Conservation (phyloP, 1,140 invertebrate species). For the Papilio machaon region DNA sequence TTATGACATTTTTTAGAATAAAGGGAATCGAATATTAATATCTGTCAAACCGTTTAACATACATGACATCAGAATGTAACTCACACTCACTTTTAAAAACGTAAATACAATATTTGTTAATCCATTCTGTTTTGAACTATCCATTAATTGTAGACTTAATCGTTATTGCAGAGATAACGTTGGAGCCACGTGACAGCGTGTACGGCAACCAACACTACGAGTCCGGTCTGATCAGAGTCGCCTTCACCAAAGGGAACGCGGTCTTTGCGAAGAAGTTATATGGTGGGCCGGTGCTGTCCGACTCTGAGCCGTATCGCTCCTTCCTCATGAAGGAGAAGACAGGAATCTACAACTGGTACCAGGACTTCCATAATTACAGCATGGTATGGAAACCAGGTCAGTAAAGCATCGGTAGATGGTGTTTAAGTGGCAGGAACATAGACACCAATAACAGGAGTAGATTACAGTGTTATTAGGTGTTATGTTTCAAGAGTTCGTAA, state of each 20-base stretch:
- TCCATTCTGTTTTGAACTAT: not conserved
- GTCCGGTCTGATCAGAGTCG: constrained; percentile 80
- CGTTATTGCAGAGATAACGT: constrained; percentile 79
- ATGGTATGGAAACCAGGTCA: constrained; percentile 85
- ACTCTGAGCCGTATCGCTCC: constrained; percentile 65
- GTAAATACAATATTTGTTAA: not conserved
- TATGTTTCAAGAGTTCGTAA: too few relatives aligned
- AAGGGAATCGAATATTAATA: too few relatives aligned
- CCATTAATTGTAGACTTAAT: not conserved
- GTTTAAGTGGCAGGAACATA: not conserved
- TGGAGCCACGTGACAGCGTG: constrained; percentile 80
- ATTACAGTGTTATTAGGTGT: too few relatives aligned
- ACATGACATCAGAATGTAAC: not conserved
- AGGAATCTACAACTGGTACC: constrained; percentile 80
- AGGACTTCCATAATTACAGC: constrained; percentile 85
- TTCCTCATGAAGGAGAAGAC: constrained; percentile 62
- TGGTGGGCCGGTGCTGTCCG: constrained; percentile 69
- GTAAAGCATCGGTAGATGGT: not conserved
- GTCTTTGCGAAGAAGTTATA: constrained; percentile 68
- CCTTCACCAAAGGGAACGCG: constrained; percentile 77
- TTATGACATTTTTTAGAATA: too few relatives aligned
- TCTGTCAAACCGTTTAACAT: not conserved
- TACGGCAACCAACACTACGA: constrained; percentile 81
- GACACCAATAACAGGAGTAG: too few relatives aligned
- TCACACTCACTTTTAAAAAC: not conserved